These are phyloP conservation scores for Petrolisthes cinctipes DNA, from an alignment of 2,888 invertebrate genomes.

Conservation along the genomic window DNA sequence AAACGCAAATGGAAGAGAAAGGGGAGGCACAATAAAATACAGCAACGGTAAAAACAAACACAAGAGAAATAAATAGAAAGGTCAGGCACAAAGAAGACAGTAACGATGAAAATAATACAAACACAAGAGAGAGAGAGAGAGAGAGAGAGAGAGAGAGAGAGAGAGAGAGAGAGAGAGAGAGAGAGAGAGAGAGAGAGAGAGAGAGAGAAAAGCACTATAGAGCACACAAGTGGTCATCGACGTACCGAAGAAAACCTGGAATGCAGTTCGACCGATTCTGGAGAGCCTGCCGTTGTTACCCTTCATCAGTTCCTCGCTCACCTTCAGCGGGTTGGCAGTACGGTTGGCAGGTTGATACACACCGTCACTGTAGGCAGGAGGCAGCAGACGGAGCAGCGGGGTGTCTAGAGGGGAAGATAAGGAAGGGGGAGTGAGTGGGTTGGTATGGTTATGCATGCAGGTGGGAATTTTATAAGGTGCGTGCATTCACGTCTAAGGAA, in stretches of 20 bases:
- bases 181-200: background rate
- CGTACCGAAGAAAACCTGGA: conserved; percentile 76
- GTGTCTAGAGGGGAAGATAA: conserved; percentile 70
- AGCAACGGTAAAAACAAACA: background rate
- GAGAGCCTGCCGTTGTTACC: conserved; percentile 71
- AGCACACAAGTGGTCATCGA: background rate
- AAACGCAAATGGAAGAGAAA: background rate
- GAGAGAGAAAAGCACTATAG: background rate
- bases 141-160: background rate
- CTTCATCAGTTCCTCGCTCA: conserved; percentile 73
- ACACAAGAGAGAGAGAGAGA: background rate
- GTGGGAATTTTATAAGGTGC: too few relatives aligned
- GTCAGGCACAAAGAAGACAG: too few relatives aligned
- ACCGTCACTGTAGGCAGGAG: conserved; percentile 75
- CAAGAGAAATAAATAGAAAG: too few relatives aligned
- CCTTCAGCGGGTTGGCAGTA: conserved; percentile 73
- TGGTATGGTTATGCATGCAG: too few relatives aligned
- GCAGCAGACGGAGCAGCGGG: conserved; percentile 73
- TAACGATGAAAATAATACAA: too few relatives aligned
- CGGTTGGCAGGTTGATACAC: conserved; percentile 73
- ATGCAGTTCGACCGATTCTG: conserved; percentile 73
- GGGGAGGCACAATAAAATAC: background rate
- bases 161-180: background rate
- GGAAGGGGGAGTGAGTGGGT: too few relatives aligned
- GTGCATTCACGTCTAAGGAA: too few relatives aligned